Base-by-base conservation (phyloP, 2,113 vertebrate genomes). In the Tragelaphus imberbis region DNA sequence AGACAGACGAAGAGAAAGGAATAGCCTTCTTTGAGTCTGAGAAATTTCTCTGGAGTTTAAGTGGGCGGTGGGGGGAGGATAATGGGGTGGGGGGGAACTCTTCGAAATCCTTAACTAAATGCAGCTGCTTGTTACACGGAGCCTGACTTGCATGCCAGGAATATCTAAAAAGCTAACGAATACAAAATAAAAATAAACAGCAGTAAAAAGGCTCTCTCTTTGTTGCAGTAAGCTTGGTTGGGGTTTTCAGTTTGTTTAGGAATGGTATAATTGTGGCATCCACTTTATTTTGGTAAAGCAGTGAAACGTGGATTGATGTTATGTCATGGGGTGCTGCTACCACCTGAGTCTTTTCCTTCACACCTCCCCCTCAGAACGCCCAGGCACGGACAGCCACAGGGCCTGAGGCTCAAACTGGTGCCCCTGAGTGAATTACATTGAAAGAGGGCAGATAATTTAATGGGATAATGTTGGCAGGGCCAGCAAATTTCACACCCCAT, bases 81-180 rank as follows among this genome's bases (percentile, higher is more conserved):
- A 44, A 75, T 17, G 11, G 51, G 27, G 30, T 16, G 79, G n/a
- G 61, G 61, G 84, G 44, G 27, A 63, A 17, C 59, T 86, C 96
- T 98, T 98, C 17, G 95, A 97, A 98, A 53, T 86, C 96, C 88
- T 97, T 98, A 99, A 99, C 98, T 97, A 97, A 98, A 97, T 87
- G 98, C 99, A 99, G 98, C 99, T 99, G 99, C 98, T 98, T 98
- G 98, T 94, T 98, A 96, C 97, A 47, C 36, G 80, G 98, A 61
- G 86, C 95, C 95, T 97, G 98, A 96, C 98, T 98, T 82, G 97
- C 97, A 93, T 98, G 98, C 98, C 98, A 99, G 98, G 97, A 98
- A 98, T 98, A 94, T 86, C 97, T 94, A 98, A 98, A 98, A 98
- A 98, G 98, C 97, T 98, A 98, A 98, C 96, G 98, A 98, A 96